Conservation (phyloP, 2,888 invertebrate genomes). For the Rhagonycha fulva region DNA sequence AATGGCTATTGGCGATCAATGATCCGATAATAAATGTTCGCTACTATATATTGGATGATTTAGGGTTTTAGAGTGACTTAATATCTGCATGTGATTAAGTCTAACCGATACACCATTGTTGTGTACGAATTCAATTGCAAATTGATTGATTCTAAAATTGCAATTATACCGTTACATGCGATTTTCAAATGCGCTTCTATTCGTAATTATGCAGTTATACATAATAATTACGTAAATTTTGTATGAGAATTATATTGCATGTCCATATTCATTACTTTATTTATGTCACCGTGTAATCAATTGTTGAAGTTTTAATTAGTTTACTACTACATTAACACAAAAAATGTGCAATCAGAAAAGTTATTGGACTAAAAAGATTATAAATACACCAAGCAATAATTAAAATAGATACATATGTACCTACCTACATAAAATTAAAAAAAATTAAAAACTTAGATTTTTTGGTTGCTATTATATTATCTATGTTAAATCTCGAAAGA, state of each 20-base stretch:
- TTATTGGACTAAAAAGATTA: not conserved
- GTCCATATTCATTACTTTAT: not conserved
- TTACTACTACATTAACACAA: not conserved
- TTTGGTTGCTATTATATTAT: not conserved
- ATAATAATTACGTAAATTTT: slow-evolving; percentile 1
- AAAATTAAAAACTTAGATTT: not conserved
- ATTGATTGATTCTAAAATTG: slow-evolving; percentile 17
- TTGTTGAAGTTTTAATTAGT: not conserved
- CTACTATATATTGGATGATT: slow-evolving; percentile 26
- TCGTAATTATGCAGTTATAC: slow-evolving; percentile 2
- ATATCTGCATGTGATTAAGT: slow-evolving; percentile 18
- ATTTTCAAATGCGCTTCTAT: not conserved
- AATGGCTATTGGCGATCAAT: slow-evolving; percentile 55
- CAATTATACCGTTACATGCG: slow-evolving; percentile 3
- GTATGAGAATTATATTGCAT: not conserved
- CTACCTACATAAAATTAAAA: too few relatives aligned
- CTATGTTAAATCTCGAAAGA: not conserved
- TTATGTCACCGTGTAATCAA: not conserved
- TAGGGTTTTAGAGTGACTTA: slow-evolving; percentile 21
- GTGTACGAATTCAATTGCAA: slow-evolving; percentile 4
- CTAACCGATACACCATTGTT: slow-evolving; percentile 11
- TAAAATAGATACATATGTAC: not conserved
- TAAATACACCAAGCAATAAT: not conserved
- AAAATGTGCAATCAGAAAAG: not conserved
- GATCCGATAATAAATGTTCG: slow-evolving; percentile 48